A percentile compares a stretch with the other conserved stretches of the same genome.
These are phyloP conservation scores for Coleophora flavipennella DNA, from an alignment of 2,888 invertebrate genomes.

Conservation along the genomic window DNA sequence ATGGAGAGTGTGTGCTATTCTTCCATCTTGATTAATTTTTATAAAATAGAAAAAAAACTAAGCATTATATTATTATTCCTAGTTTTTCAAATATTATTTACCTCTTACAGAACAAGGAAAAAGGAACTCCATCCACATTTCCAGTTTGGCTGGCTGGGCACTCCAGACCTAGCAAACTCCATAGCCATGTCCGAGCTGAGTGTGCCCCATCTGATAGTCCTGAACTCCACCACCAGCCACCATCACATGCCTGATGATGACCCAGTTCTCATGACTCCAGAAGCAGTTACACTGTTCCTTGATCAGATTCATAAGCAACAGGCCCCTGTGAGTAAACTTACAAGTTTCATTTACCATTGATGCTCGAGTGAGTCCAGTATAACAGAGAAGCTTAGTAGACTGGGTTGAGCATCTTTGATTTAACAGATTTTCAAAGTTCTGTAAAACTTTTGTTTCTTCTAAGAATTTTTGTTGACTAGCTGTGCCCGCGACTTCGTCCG, in stretches of 20 bases:
- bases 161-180: slow-evolving; percentile 91
- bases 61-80: too few species aligned
- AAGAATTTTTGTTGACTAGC: too few species aligned
- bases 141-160: slow-evolving; percentile 97
- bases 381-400: too few species aligned
- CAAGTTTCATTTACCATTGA: too few species aligned
- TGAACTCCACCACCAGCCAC: slow-evolving; percentile 93
- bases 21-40: too few species aligned
- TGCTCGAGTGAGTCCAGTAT: too few species aligned
- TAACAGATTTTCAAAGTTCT: too few species aligned
- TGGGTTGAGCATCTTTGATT: too few species aligned
- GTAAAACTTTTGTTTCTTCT: too few species aligned
- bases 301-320: slow-evolving; percentile 84
- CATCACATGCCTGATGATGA: slow-evolving; percentile 93
- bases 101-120: slow-evolving; percentile 56
- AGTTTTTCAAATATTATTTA: neutral
- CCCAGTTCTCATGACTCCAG: slow-evolving; percentile 84
- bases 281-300: slow-evolving; percentile 82
- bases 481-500: too few species aligned
- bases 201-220: slow-evolving; percentile 88
- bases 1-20: too few species aligned
- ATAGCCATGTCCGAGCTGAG: slow-evolving; percentile 91
- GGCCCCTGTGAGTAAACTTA: slow-evolving; percentile 78
- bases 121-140: slow-evolving; percentile 85
- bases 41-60: too few species aligned